These are phyloP conservation scores for Centruroides sculpturatus DNA, from an alignment of 1,140 invertebrate species.

Conservation along the genomic window DNA sequence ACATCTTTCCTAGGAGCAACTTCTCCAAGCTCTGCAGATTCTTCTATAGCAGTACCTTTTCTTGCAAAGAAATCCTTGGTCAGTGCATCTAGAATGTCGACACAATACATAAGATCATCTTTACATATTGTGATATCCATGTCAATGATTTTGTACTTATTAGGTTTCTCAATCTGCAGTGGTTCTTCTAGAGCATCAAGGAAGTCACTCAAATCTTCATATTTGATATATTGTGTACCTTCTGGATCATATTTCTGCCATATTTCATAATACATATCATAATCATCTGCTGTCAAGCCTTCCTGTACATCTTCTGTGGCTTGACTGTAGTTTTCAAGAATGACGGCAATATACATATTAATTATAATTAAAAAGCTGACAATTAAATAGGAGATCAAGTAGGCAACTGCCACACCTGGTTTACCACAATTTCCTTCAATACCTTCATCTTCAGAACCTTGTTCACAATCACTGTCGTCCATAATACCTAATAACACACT, in stretches of 20 bases:
- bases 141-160: constrained; percentile 96
- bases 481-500: constrained; percentile 89
- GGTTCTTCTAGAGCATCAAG: constrained; percentile 85
- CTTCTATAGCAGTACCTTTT: constrained; percentile 44
- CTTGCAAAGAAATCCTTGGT: constrained; percentile 83
- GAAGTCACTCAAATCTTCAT: constrained; percentile 86
- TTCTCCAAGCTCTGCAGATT: constrained; percentile 42
- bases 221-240: constrained; percentile 90
- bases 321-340: constrained; percentile 95
- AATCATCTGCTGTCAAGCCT: constrained; percentile 94
- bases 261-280: constrained; percentile 99
- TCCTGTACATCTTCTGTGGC: constrained; percentile 97
- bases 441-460: constrained; percentile 54
- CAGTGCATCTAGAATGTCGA: constrained; percentile 91
- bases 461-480: constrained; percentile 73
- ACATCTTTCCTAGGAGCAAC: constrained; percentile 55
- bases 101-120: constrained; percentile 90
- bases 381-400: constrained; percentile 86
- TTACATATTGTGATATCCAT: constrained; percentile 98
- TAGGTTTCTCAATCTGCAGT: constrained; percentile 91
- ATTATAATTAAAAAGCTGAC: constrained; percentile 97
- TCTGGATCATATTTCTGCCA: constrained; percentile 98
- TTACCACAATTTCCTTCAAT: constrained; percentile 59
- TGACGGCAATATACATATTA: constrained; percentile 99
- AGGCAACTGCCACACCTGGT: constrained; percentile 82